These are phyloP conservation scores for Osmerus eperlanus DNA, from an alignment of 2,113 vertebrate genomes.

Conservation along the genomic window DNA sequence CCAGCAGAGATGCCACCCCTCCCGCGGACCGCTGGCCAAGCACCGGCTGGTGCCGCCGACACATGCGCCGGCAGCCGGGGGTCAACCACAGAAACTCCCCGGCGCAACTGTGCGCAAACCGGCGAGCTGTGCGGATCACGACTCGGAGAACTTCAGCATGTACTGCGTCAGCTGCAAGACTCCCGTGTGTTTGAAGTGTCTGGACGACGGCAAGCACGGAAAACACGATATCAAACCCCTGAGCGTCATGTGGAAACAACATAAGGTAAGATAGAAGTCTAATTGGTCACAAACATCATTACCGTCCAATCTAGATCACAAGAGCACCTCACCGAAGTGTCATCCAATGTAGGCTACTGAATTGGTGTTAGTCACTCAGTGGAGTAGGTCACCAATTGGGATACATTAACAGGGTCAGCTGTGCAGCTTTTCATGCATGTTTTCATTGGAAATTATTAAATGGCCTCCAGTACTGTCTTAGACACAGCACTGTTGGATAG, in stretches of 20 bases:
- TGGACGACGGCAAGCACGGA: slow-evolving; percentile 86
- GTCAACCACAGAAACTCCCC: slow-evolving; percentile 49
- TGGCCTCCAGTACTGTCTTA: slow-evolving; percentile 9
- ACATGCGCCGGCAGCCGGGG: slow-evolving; percentile 23
- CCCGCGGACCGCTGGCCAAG: slow-evolving; percentile 90
- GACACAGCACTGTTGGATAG: neutral
- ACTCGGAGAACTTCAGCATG: slow-evolving; percentile 92
- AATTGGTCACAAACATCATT: too few species aligned
- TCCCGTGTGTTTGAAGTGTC: slow-evolving; percentile 88
- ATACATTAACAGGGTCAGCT: neutral
- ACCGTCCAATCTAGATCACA: too few species aligned
- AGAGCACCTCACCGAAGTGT: too few species aligned
- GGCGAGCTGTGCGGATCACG: slow-evolving; percentile 87
- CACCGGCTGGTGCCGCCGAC: slow-evolving; percentile 83
- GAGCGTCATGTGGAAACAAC: slow-evolving; percentile 92
- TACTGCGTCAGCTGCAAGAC: slow-evolving; percentile 86
- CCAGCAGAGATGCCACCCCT: slow-evolving; percentile 92
- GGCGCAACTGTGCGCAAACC: slow-evolving; percentile 68
- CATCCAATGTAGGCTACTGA: too few species aligned
- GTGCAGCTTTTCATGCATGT: neutral
- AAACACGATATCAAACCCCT: slow-evolving; percentile 90
- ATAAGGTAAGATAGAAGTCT: slow-evolving; percentile 80
- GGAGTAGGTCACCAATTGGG: slow-evolving; percentile 23
- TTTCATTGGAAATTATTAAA: slow-evolving; percentile 14
- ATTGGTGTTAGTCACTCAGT: neutral